Evolutionary conservation across 1,140 invertebrate genomes (phyloP).

Genomic region (Hyposmocoma kahamanoa): DNA sequence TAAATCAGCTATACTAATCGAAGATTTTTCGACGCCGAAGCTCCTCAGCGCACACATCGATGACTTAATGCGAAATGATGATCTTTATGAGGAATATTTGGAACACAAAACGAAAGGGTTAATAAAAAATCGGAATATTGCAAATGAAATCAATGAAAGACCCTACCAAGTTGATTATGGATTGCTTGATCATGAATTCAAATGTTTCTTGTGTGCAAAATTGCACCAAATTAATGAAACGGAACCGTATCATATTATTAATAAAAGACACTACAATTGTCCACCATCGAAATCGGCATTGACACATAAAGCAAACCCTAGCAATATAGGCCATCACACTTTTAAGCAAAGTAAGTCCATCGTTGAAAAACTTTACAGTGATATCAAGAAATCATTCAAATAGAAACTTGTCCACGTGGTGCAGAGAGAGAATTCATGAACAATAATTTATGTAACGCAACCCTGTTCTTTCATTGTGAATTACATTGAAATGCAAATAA

Average conservation of each 20-base stretch:
- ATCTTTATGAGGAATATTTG: slow-evolving; percentile 76
- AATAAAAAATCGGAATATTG: slow-evolving; percentile 51
- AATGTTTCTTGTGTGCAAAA: slow-evolving; percentile 76
- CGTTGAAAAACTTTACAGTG: too few species aligned
- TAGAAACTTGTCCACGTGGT: too few species aligned
- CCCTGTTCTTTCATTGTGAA: too few species aligned
- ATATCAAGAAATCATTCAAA: too few species aligned
- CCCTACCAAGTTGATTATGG: slow-evolving; percentile 51
- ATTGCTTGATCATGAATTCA: slow-evolving; percentile 75
- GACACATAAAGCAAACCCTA: slow-evolving; percentile 1
- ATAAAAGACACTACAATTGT: slow-evolving; percentile 71
- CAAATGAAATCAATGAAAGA: slow-evolving; percentile 56
- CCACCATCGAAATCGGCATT: slow-evolving; percentile 49
- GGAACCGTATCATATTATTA: slow-evolving; percentile 9
- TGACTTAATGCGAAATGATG: slow-evolving; percentile 73
- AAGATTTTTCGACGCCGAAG: slow-evolving; percentile 75
- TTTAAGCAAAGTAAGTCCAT: too few species aligned
- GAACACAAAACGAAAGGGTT: slow-evolving; percentile 73
- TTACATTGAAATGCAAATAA: too few species aligned
- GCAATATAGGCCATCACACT: too few species aligned
- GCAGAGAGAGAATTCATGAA: too few species aligned
- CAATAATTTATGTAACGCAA: too few species aligned
- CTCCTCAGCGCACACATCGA: slow-evolving; percentile 74
- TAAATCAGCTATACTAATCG: slow-evolving; percentile 76
- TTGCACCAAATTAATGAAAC: slow-evolving; percentile 19